Base-by-base conservation (phyloP, 2,113 vertebrate species). In the Ascaphus truei region DNA sequence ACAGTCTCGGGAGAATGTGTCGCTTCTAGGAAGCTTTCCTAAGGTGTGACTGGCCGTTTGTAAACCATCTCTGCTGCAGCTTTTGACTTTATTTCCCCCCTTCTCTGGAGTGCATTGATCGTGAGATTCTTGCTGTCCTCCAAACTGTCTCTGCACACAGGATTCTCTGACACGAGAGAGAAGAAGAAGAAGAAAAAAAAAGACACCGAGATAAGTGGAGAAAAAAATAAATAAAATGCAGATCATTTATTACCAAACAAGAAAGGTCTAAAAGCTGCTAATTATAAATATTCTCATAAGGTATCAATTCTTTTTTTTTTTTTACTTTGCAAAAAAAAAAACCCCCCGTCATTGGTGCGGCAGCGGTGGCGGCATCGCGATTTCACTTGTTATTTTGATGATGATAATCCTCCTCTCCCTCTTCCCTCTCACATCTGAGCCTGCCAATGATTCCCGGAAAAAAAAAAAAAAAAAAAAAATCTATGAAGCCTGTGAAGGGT, bases 401-500 rank as follows among this genome's bases (percentile, higher is more conserved):
- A 52, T 36, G 60, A 23, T 2, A 0, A 58, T 76, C 72, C 7
- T 1, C 3, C n/a, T 73, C 23, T 62, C 52, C 60, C 34, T 52
- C 25, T 60, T 48, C 55, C 34, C 43, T 37, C 48, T 59, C 68
- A 63, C 67, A 78, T 77, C 65, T 27, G 4, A 73, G 71, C 63
- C 48, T 64, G 72, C 79, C 81, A 65, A 75, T 69, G 0, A 26
- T 78, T 89, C 85, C 75, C 57, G 2, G 22, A 77, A 86, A 65
- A 77, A 51, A 76, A 66, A 29, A 45, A 57, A 73, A 75, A 51
- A 83, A 84, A 78, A 80, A 76, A 74, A 84, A 81, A 77, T 83
- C 86, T 83, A 76, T 79, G 81, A 81, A 84, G 82, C 79, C 80
- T 85, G 78, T 51, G 48, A 81, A 86, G 87, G 89, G 85, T 80